A percentile compares a stretch with the other conserved stretches of the same genome.
phyloP scores from a whole-genome alignment of 2,888 invertebrate species.

The Torymus aiolomorphi region DNA sequence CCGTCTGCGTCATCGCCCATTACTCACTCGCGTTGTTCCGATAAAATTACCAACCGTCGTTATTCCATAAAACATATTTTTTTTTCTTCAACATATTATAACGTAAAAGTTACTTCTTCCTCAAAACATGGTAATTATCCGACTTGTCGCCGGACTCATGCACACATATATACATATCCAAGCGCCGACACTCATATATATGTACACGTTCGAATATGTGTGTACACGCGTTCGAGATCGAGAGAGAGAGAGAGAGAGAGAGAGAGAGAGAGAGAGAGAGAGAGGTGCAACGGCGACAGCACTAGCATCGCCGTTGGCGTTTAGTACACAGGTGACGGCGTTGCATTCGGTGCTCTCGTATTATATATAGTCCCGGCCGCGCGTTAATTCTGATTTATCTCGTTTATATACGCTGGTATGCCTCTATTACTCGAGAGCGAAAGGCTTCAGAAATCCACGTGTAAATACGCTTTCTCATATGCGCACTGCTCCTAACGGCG shows the following conservation, averaged over 20 bases:
- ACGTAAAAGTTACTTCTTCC: too few relatives aligned
- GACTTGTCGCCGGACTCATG: background rate
- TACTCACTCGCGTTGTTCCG: too few relatives aligned
- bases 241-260: conserved; percentile 24
- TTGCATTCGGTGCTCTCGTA: conserved; percentile 14
- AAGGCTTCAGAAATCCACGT: conserved; percentile 4
- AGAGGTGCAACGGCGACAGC: background rate
- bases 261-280: conserved; percentile 22
- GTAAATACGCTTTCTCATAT: conserved; percentile 11
- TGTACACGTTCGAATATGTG: conserved; percentile 6
- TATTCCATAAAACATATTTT: too few relatives aligned
- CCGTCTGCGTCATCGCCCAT: too few relatives aligned
- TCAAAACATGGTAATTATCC: conserved; percentile 2
- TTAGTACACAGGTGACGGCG: conserved; percentile 34
- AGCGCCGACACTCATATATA: background rate
- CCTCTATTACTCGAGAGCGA: conserved; percentile 34
- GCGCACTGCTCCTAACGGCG: conserved; percentile 2
- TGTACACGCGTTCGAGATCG: background rate
- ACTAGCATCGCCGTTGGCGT: conserved; percentile 6
- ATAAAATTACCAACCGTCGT: too few relatives aligned
- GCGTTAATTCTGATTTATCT: conserved; percentile 55
- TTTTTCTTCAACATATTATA: too few relatives aligned
- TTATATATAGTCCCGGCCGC: conserved; percentile 6
- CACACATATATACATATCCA: background rate
- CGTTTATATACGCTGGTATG: conserved; percentile 16